Conservation (phyloP, 2,888 invertebrate species). For the Thecocarcelia acutangulata region DNA sequence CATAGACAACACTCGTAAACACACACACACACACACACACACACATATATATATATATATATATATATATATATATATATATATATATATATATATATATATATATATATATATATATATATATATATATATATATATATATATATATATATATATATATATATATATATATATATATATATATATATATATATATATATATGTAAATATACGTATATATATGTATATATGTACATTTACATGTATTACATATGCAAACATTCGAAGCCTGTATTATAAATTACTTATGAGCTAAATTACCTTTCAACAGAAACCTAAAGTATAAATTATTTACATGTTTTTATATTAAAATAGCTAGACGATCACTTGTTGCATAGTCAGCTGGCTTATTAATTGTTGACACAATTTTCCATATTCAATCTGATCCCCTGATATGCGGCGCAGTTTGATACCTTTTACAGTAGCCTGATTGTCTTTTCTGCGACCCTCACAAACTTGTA, state of each 20-base stretch:
- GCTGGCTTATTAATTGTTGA: conserved; percentile 92
- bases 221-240: conserved; percentile 1
- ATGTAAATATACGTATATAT: background rate
- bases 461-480: conserved; percentile 83
- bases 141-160: background rate
- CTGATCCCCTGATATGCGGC: conserved; percentile 93
- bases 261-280: too few species aligned
- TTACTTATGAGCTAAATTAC: too few species aligned
- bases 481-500: conserved; percentile 89
- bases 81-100: background rate
- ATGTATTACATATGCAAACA: background rate
- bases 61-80: background rate
- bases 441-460: conserved; percentile 91
- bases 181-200: background rate
- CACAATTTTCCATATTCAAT: conserved; percentile 93
- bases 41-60: background rate
- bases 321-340: conserved; percentile 2
- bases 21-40: too few species aligned
- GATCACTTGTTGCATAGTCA: conserved; percentile 85
- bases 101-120: background rate
- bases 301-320: too few species aligned
- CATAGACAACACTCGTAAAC: background rate
- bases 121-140: background rate
- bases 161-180: background rate
- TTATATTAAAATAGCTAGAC: conserved; percentile 70